Base-by-base conservation (phyloP, 2,113 vertebrate genomes). In the Neomonachus schauinslandi region DNA sequence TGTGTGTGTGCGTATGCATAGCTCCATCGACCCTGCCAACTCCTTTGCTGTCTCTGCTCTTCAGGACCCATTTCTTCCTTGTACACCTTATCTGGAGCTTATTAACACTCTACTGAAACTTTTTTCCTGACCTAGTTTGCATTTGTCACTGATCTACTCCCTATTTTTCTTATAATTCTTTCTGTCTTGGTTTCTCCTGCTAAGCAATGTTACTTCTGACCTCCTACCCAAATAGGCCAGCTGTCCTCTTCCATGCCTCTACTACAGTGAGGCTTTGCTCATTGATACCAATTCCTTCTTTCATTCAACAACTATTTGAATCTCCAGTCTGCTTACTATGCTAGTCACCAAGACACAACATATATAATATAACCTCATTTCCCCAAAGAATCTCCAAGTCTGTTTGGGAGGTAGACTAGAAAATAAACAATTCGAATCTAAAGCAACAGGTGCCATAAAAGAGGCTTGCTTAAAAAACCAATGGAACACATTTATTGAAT, bases 341-440 rank as follows among this genome's bases (percentile, higher is more conserved):
- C 36, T 85, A 53, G 67, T 88, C 69, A 85, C 82, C 42, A 57
- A 97, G 63, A 94, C 42, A 69, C 24, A 81, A 83, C 90, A 91
- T 57, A 33, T 31, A 10, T 77, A 69, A 77, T 65, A 61, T 57
- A 81, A 81, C 49, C 49, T 84, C 4, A 31, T 49, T 71, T 71
- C 74, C 42, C 13, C 61, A 42, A 72, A 16, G n/a, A 59, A 82
- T 53, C 69, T 77, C 72, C 88, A 61, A 79, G 82, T 91, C 53
- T 85, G n/a, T 24, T 39, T 74, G 42, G 11, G 51, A 97, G 55
- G 42, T 33, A 86, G 59, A 63, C 36, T 49, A 85, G 39, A 72
- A 89, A 93, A 80, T 65, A 49, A 94, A 31, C 33, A 83, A 91
- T 80, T 96, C 7, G 6, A 80, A 61, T 59, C 39, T 33, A 80